Evolutionary conservation across 2,797 vertebrate species (phyloP).

Genomic region (Lycodopsis pacificus): DNA sequence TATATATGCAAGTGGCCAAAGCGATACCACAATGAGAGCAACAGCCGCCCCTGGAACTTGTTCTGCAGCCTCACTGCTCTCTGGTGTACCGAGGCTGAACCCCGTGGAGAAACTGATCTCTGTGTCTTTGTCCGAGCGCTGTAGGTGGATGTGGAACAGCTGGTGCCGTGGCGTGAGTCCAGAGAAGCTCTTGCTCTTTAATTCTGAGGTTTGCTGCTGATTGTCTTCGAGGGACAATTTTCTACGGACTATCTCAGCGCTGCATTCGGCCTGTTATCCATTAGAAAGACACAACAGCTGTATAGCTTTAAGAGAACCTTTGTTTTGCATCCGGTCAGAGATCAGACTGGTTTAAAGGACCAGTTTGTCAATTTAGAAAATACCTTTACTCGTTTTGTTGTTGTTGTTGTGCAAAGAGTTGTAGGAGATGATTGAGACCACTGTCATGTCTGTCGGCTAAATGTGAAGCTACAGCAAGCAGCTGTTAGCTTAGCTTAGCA

Average conservation of each 20-base stretch:
- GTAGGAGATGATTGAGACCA: too few relatives aligned
- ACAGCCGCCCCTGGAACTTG: not conserved
- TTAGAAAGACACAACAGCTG: slow-evolving; percentile 1
- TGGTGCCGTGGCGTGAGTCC: slow-evolving; percentile 28
- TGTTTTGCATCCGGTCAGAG: not conserved
- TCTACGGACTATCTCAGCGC: slow-evolving; percentile 33
- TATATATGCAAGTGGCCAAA: too few relatives aligned
- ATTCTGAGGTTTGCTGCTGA: slow-evolving; percentile 33
- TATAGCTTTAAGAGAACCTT: not conserved
- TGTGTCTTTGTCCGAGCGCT: not conserved
- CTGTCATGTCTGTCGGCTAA: not conserved
- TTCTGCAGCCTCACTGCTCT: not conserved
- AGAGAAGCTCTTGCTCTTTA: slow-evolving; percentile 35
- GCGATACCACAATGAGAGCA: not conserved
- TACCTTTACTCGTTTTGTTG: too few relatives aligned
- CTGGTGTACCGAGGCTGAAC: slow-evolving; percentile 11
- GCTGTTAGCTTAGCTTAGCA: not conserved
- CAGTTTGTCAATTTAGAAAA: not conserved
- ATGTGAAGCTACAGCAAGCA: not conserved
- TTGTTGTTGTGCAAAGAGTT: too few relatives aligned
- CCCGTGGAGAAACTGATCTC: slow-evolving; percentile 12
- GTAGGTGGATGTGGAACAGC: slow-evolving; percentile 40
- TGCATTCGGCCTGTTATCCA: not conserved
- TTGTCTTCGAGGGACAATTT: slow-evolving; percentile 43
- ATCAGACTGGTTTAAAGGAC: too few relatives aligned